Percentiles rank a stretch among this genome's conserved stretches.
Evolutionary conservation across 1,140 invertebrate genomes (phyloP).

Genomic region (Hyles vespertilio): DNA sequence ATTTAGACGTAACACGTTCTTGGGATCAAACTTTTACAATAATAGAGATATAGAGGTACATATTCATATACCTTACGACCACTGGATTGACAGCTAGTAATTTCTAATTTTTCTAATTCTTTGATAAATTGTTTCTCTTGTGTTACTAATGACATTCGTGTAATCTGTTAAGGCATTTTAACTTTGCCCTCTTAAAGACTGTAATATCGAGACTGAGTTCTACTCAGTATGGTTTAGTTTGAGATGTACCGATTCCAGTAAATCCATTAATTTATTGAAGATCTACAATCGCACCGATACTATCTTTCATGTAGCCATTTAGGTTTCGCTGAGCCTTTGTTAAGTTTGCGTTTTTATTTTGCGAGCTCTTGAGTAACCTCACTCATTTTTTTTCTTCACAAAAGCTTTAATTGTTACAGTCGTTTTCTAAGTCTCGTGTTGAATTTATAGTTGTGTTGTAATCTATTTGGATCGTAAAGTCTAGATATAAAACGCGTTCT

Average conservation of each 20-base stretch:
- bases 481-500: too few relatives aligned
- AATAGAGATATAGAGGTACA: constrained; percentile 21
- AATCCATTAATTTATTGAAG: constrained; percentile 13
- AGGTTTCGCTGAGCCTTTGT: constrained; percentile 30
- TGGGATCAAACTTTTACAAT: constrained; percentile 55
- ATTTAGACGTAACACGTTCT: constrained; percentile 25
- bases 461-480: constrained; percentile 1
- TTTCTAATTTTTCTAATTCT: constrained; percentile 2
- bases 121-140: constrained; percentile 2
- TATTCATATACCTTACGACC: constrained; percentile 8
- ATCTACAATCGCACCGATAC: constrained; percentile 18
- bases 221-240: constrained; percentile 36
- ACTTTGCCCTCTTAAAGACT: constrained; percentile 46
- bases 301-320: constrained; percentile 25
- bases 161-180: constrained; percentile 43
- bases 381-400: neutral
- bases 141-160: constrained; percentile 15
- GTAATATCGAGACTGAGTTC: constrained; percentile 34
- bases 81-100: constrained; percentile 18
- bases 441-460: neutral
- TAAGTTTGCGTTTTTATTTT: constrained; percentile 35
- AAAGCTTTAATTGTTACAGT: too few relatives aligned
- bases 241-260: constrained; percentile 31
- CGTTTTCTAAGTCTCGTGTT: too few relatives aligned
- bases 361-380: constrained; percentile 27